These are phyloP conservation scores for Bradysia coprophila DNA, from an alignment of 1,140 invertebrate genomes.

Conservation along the genomic window DNA sequence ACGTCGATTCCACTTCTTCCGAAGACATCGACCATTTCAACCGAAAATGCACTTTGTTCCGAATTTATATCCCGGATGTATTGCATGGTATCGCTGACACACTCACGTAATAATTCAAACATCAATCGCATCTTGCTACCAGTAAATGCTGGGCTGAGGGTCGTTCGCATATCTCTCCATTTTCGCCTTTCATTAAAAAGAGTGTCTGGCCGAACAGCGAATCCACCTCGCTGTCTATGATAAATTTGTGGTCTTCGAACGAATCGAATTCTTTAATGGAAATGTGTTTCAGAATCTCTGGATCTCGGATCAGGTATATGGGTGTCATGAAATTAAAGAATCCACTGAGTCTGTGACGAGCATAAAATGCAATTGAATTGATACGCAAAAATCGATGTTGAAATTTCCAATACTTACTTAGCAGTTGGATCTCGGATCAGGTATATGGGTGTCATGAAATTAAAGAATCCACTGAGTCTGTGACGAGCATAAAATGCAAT, in stretches of 20 bases:
- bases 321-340: constrained; percentile 31
- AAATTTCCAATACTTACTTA: neutral
- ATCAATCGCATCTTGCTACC: constrained; percentile 33
- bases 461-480: constrained; percentile 29
- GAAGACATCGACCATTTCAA: constrained; percentile 26
- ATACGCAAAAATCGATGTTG: neutral
- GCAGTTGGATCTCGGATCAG: constrained; percentile 23
- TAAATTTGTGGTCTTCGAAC: constrained; percentile 32
- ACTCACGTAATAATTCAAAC: constrained; percentile 26
- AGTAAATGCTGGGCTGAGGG: constrained; percentile 36
- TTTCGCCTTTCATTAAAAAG: constrained; percentile 29
- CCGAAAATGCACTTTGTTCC: constrained; percentile 9
- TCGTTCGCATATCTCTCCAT: constrained; percentile 33
- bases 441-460: constrained; percentile 28
- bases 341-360: constrained; percentile 25
- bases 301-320: constrained; percentile 32
- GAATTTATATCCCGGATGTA: constrained; percentile 8
- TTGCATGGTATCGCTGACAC: constrained; percentile 6
- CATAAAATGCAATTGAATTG: neutral
- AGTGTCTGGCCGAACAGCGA: constrained; percentile 31
- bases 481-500: constrained; percentile 5
- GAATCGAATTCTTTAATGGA: constrained; percentile 42
- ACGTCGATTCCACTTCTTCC: constrained; percentile 27
- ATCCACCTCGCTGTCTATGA: constrained; percentile 26
- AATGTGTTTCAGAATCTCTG: constrained; percentile 36